phyloP scores from a whole-genome alignment of 53 echinoderm and acorn worm species.

The Echinarachnius parma region DNA sequence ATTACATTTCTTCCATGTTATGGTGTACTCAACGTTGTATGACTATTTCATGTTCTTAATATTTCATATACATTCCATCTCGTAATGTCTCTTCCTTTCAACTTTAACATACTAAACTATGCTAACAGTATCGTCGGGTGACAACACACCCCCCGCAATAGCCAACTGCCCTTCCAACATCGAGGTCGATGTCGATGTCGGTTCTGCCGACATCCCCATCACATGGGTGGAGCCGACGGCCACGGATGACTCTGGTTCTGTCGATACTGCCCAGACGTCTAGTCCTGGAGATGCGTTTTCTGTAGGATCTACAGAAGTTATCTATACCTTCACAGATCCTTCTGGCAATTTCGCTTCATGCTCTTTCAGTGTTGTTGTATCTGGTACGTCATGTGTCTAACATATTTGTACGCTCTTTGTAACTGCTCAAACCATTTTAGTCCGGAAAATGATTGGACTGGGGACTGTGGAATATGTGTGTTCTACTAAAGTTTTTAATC shows the following conservation, averaged over 20 bases:
- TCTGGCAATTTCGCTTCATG: slow-evolving; percentile 62
- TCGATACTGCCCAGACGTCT: slow-evolving; percentile 16
- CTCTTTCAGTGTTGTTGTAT: slow-evolving; percentile 54
- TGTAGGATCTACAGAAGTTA: slow-evolving; percentile 49
- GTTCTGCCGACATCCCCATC: neutral
- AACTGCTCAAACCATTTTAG: too few species aligned
- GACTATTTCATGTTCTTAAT: too few species aligned
- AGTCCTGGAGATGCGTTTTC: slow-evolving; percentile 53
- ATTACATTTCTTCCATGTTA: too few species aligned
- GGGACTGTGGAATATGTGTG: too few species aligned
- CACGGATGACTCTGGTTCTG: slow-evolving; percentile 30
- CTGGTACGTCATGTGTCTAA: slow-evolving; percentile 25
- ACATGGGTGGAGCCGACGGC: slow-evolving; percentile 47
- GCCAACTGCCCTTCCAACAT: slow-evolving; percentile 42
- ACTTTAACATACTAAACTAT: neutral
- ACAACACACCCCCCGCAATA: slow-evolving; percentile 23
- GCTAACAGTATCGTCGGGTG: slow-evolving; percentile 3
- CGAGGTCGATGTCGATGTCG: slow-evolving; percentile 16
- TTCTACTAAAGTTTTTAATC: too few species aligned
- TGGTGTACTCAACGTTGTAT: too few species aligned
- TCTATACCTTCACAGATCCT: slow-evolving; percentile 63
- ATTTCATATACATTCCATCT: too few species aligned
- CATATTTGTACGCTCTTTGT: too few species aligned
- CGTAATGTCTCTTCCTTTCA: neutral
- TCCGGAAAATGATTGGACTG: too few species aligned